Evolutionary conservation across 2,113 vertebrate species (phyloP).

Genomic region (Tringa solitaria): DNA sequence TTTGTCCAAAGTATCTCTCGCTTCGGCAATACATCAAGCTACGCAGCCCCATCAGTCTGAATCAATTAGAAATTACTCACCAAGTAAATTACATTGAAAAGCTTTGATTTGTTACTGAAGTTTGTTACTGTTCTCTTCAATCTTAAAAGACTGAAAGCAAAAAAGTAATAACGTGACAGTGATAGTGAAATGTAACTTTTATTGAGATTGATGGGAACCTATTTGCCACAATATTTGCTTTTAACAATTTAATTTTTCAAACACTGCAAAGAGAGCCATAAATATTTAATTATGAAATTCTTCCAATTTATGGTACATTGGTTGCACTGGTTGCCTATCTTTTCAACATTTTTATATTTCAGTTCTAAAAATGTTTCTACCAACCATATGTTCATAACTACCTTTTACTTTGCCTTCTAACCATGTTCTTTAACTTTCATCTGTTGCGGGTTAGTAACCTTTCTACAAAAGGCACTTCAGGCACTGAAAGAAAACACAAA

Average conservation of each 20-base stretch:
- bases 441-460: not conserved
- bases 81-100: constrained; percentile 76
- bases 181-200: constrained; percentile 76
- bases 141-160: constrained; percentile 72
- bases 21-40: constrained; percentile 75
- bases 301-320: constrained; percentile 54
- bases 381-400: not conserved
- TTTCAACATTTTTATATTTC: constrained; percentile 4
- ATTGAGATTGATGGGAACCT: constrained; percentile 79
- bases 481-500: constrained; percentile 7
- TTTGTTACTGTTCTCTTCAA: constrained; percentile 69
- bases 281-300: constrained; percentile 77
- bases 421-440: constrained; percentile 20
- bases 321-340: constrained; percentile 30
- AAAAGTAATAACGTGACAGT: constrained; percentile 75
- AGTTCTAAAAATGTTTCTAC: constrained; percentile 32
- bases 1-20: constrained; percentile 68
- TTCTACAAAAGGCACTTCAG: not conserved
- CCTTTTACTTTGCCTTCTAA: constrained; percentile 39
- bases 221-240: constrained; percentile 83
- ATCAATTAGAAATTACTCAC: constrained; percentile 86
- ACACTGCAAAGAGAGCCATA: constrained; percentile 67
- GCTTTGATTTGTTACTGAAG: constrained; percentile 74
- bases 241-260: constrained; percentile 86
- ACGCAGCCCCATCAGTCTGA: constrained; percentile 74